These are phyloP conservation scores for Noctilio leporinus DNA, from an alignment of 2,113 vertebrate genomes.

Conservation along the genomic window DNA sequence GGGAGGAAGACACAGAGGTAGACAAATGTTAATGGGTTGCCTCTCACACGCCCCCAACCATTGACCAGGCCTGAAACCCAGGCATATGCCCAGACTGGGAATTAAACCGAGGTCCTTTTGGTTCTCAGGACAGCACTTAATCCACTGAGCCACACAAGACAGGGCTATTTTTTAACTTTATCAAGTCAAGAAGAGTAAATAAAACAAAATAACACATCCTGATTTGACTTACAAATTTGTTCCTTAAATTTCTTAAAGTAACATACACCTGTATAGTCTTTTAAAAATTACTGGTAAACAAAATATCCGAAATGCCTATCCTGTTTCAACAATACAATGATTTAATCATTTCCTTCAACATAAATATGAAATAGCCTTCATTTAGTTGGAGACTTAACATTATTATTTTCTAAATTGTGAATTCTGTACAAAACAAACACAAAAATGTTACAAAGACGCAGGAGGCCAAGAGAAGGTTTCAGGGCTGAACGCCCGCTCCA, in stretches of 20 bases:
- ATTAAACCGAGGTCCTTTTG: no score
- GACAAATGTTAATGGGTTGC: no score
- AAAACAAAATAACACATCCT: slow-evolving; percentile 1
- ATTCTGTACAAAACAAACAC: background rate
- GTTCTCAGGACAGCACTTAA: no score
- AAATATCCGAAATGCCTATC: background rate
- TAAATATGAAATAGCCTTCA: background rate
- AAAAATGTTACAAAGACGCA: background rate
- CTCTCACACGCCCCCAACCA: no score
- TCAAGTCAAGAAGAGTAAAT: background rate
- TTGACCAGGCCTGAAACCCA: no score
- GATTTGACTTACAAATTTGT: background rate
- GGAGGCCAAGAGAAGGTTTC: background rate
- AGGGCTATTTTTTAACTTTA: background rate
- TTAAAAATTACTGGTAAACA: background rate
- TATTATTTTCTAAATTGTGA: background rate
- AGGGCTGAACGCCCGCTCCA: background rate
- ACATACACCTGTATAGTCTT: background rate
- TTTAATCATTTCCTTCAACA: slow-evolving; percentile 12
- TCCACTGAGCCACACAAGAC: no score
- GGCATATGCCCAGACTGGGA: no score
- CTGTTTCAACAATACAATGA: background rate
- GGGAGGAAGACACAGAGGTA: no score
- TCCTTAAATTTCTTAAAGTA: background rate
- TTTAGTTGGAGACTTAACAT: background rate